phyloP scores from a whole-genome alignment of 1,140 invertebrate species.

The Lethrus apterus region DNA sequence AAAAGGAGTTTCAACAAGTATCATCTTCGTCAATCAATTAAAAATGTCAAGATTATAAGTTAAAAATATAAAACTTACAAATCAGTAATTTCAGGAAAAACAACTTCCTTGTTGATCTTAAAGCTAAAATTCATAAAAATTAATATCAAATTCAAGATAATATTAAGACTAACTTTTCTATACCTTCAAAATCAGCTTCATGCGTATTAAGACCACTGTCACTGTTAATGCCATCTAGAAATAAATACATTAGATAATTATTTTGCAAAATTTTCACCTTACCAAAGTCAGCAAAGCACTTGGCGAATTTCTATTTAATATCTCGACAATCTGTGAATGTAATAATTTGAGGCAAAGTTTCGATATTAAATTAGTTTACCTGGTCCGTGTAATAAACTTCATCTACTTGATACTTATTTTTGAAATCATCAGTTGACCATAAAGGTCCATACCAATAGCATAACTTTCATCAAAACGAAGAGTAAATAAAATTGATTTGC shows the following conservation, averaged over 20 bases:
- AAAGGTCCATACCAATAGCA: slow-evolving; percentile 86
- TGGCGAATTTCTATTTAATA: slow-evolving; percentile 27
- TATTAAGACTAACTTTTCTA: slow-evolving; percentile 60
- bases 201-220: slow-evolving; percentile 69
- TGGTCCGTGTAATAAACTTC: slow-evolving; percentile 76
- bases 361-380: slow-evolving; percentile 41
- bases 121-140: slow-evolving; percentile 57
- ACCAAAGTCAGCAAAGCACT: slow-evolving; percentile 52
- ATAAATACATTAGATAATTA: background rate
- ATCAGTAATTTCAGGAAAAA: slow-evolving; percentile 76
- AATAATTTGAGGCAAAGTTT: background rate
- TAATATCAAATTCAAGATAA: background rate
- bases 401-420: slow-evolving; percentile 72
- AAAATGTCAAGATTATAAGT: no score
- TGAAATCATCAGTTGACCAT: slow-evolving; percentile 60
- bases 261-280: slow-evolving; percentile 20
- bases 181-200: slow-evolving; percentile 77
- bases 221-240: slow-evolving; percentile 50
- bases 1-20: no score
- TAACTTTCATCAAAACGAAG: slow-evolving; percentile 76
- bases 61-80: slow-evolving; percentile 55
- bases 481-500: slow-evolving; percentile 69
- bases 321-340: background rate
- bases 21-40: no score
- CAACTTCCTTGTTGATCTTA: slow-evolving; percentile 60